A percentile compares a stretch with the other conserved stretches of the same genome.
Evolutionary conservation across 2,113 vertebrate species (phyloP).

Genomic region (Capra hircus): DNA sequence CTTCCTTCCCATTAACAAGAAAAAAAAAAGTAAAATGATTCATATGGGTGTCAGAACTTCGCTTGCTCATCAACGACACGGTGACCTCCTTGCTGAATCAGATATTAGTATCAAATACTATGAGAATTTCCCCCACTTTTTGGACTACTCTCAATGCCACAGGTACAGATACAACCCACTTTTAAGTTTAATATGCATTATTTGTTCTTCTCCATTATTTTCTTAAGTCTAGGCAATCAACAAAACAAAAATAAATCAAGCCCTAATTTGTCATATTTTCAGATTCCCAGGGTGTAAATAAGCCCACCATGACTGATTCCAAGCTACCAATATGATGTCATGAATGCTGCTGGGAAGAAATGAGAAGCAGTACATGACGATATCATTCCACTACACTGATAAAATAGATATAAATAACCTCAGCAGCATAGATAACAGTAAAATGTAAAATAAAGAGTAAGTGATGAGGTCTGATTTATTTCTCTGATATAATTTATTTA

Average conservation of each 20-base stretch:
- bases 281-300: neutral
- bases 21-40: neutral
- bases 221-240: neutral
- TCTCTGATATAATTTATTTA: neutral
- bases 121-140: neutral
- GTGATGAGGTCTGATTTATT: neutral
- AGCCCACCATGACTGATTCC: neutral
- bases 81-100: neutral
- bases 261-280: neutral
- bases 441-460: neutral
- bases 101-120: neutral
- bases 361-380: fast-evolving
- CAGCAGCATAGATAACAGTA: neutral
- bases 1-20: neutral
- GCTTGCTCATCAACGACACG: neutral
- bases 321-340: neutral
- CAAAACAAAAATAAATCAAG: neutral
- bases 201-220: neutral
- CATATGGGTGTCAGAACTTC: neutral
- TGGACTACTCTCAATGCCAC: neutral
- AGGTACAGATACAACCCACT: neutral
- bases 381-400: neutral
- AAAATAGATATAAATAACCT: neutral
- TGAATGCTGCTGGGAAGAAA: neutral
- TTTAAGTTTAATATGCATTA: neutral